Evolutionary conservation across 2,797 vertebrate species (phyloP).

Genomic region (Pygocentrus nattereri): DNA sequence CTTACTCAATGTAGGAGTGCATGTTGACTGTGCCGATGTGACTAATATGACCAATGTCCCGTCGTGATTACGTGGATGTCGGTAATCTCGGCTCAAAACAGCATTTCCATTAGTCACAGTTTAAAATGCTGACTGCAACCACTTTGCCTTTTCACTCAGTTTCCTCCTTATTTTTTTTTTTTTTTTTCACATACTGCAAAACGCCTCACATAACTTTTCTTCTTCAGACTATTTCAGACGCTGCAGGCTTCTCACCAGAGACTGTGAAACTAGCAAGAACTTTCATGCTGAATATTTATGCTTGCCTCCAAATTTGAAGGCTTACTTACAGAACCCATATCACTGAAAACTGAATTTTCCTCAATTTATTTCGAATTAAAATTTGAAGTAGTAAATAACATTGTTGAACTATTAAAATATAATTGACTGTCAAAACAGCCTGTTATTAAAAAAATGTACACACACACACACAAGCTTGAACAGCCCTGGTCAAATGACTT

Average conservation of each 20-base stretch:
- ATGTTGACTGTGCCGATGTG: constrained; percentile 25
- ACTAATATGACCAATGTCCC: constrained; percentile 60
- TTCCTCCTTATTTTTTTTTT: no score
- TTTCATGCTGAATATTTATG: no score
- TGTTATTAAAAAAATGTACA: no score
- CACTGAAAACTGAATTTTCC: no score
- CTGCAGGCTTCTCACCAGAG: neutral
- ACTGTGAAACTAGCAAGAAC: neutral
- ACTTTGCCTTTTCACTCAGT: constrained; percentile 61
- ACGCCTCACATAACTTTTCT: neutral
- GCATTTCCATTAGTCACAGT: constrained; percentile 68
- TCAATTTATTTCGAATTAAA: no score
- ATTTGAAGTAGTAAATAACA: no score
- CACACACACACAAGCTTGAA: no score
- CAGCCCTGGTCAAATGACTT: no score
- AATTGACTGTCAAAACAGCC: no score
- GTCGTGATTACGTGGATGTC: constrained; percentile 53
- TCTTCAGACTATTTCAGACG: neutral
- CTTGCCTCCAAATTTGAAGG: no score
- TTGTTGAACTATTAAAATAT: no score
- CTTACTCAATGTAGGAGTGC: constrained; percentile 53
- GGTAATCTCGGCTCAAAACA: constrained; percentile 49
- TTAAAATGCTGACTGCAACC: constrained; percentile 67
- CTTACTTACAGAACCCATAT: no score
- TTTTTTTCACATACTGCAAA: neutral